Percentiles rank a stretch among this genome's conserved stretches.
These are phyloP conservation scores for Phengaris arion DNA, from an alignment of 2,888 invertebrate genomes.

Conservation along the genomic window DNA sequence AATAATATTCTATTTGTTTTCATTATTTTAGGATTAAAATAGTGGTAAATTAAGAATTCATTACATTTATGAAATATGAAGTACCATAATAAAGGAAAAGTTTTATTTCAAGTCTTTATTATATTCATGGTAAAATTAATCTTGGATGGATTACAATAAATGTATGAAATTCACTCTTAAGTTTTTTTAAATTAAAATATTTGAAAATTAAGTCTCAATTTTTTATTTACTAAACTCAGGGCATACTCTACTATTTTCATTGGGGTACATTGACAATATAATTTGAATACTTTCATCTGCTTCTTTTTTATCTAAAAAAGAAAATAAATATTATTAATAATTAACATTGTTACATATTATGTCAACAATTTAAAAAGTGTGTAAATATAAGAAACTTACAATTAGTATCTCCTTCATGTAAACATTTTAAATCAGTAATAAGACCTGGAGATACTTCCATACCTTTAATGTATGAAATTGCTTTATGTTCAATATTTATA, in stretches of 20 bases:
- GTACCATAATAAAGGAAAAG: too few species aligned
- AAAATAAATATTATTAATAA: background rate
- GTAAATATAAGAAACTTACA: slow-evolving; percentile 16
- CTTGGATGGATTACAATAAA: background rate
- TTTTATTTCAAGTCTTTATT: too few species aligned
- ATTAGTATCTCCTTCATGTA: slow-evolving; percentile 3
- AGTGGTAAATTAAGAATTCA: too few species aligned
- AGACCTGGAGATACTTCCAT: slow-evolving; percentile 48
- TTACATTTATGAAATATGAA: too few species aligned
- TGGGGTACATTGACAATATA: slow-evolving; percentile 53
- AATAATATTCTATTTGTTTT: slow-evolving; percentile 33
- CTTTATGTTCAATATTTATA: slow-evolving; percentile 51
- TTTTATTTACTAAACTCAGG: background rate
- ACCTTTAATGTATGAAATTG: slow-evolving; percentile 39
- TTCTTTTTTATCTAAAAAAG: slow-evolving; percentile 51
- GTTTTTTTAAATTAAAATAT: background rate
- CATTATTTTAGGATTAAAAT: background rate
- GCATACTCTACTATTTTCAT: slow-evolving; percentile 47
- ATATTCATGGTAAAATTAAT: background rate
- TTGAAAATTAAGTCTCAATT: background rate
- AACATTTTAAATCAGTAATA: slow-evolving; percentile 48
- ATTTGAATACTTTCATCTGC: slow-evolving; percentile 46
- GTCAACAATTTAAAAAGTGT: too few species aligned
- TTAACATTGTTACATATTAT: too few species aligned
- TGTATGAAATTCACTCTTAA: background rate